Evolutionary conservation across 1,140 invertebrate species (phyloP), one percentile per base, ranked within the genome.

Genomic region (Laupala kohalensis): DNA sequence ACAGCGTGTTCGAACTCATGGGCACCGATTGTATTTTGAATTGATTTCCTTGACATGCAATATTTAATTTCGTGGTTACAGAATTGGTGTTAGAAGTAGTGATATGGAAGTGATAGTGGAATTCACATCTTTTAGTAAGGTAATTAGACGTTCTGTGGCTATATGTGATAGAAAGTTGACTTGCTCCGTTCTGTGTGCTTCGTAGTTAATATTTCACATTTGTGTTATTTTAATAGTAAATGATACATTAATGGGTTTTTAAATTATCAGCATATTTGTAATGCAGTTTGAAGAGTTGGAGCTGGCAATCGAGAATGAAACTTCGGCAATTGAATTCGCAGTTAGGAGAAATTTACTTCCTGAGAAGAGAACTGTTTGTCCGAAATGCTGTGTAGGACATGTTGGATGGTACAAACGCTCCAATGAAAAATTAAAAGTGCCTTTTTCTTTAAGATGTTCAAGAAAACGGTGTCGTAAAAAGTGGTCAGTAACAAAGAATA

Each of bases 381-480:
- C 67, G n/a, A 29, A 29, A n/a, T 68, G 67, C 29, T 28, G 23
- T 9, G 24, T 68, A 29, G 67, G 67, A n/a, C 27, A 68, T 68
- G 67, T 68, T 68, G 67, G 67, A 19, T 68, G 67, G 67, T 68
- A 68, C 29, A 68, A 68, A 68, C 67, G 67, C 67, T 68, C 67
- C 67, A 68, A 68, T 68, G 67, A 68, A 68, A 29, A 29, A 29
- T 5, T 68, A 12, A 68, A 68, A 68, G 67, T 68, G 67, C 67
- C 67, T 29, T 68, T 68, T 68, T 68, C 67, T 29, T 68, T 68
- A 29, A 68, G 67, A 29, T 68, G 67, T 27, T 68, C 67, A 68
- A 68, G 67, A 68, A 68, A 68, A 68, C 27, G 29, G 67, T 68
- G 67, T 29, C 67, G 67, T 25, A 68, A 68, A 68, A 68, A 68